Evolutionary conservation across 92 coral and sea anemone genomes (phyloP).

Genomic region (Ricordea florida): DNA sequence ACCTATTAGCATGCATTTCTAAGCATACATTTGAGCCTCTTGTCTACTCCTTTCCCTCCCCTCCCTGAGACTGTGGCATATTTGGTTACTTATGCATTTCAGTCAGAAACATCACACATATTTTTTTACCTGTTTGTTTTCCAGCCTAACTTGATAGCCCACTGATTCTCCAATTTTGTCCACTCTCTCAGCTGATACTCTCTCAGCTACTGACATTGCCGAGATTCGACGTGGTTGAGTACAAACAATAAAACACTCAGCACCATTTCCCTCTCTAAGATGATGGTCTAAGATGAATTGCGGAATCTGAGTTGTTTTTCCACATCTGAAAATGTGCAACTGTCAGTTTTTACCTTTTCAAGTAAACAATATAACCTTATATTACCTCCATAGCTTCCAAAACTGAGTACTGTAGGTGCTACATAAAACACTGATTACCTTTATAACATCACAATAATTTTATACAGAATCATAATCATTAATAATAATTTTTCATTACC

Average conservation of each 20-base stretch:
- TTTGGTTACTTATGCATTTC: too few relatives aligned
- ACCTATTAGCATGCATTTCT: too few relatives aligned
- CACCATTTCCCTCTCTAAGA: conserved; percentile 53
- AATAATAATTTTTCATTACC: conserved; percentile 40
- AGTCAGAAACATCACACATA: too few relatives aligned
- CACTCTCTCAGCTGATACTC: conserved; percentile 81
- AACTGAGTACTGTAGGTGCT: too few relatives aligned
- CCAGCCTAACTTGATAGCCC: conserved; percentile 87
- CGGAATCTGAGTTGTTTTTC: conserved; percentile 91
- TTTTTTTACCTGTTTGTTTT: conserved; percentile 79
- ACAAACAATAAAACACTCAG: conserved; percentile 77
- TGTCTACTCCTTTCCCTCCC: too few relatives aligned
- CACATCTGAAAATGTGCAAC: conserved; percentile 68
- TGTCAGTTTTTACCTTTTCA: too few relatives aligned
- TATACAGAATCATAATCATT: not conserved
- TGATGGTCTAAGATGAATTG: conserved; percentile 72
- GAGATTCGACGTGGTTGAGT: conserved; percentile 91
- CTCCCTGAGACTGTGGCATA: too few relatives aligned
- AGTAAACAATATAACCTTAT: too few relatives aligned
- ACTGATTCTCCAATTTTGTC: conserved; percentile 78
- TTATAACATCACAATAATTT: too few relatives aligned
- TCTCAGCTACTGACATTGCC: conserved; percentile 86
- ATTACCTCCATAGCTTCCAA: too few relatives aligned
- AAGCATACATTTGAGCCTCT: too few relatives aligned
- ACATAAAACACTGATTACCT: too few relatives aligned